phyloP scores from a whole-genome alignment of 2,888 invertebrate genomes.

The Cistogaster globosa region DNA sequence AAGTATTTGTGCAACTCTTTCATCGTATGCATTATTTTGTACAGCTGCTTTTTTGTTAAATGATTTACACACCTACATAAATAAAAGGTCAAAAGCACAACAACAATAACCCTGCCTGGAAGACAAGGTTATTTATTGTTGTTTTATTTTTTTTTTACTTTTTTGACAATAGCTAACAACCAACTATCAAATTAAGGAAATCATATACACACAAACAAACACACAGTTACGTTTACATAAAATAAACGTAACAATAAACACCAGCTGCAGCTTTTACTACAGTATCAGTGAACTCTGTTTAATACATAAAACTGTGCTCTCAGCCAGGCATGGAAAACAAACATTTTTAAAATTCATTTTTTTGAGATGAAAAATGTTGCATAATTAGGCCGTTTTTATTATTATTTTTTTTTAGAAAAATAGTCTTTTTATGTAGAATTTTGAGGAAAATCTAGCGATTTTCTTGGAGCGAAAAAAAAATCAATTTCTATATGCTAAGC shows the following conservation, averaged over 20 bases:
- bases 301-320: not conserved
- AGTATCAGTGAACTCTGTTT: no score
- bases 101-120: conserved; percentile 68
- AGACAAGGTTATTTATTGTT: conserved; percentile 64
- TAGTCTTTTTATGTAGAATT: no score
- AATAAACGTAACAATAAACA: not conserved
- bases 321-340: not conserved
- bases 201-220: not conserved
- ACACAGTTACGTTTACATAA: not conserved
- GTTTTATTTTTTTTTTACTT: not conserved
- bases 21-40: not conserved
- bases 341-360: not conserved
- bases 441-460: no score
- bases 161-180: conserved; percentile 59
- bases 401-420: no score
- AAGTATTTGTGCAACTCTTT: not conserved
- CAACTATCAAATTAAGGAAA: conserved; percentile 28
- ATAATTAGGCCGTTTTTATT: no score
- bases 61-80: not conserved
- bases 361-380: no score
- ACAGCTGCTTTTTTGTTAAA: not conserved
- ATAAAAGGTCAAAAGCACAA: conserved; percentile 67
- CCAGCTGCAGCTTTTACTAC: conserved; percentile 8
- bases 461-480: no score
- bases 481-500: no score